phyloP scores from a whole-genome alignment of 2,888 invertebrate species.

The Nasonovia ribisnigri region DNA sequence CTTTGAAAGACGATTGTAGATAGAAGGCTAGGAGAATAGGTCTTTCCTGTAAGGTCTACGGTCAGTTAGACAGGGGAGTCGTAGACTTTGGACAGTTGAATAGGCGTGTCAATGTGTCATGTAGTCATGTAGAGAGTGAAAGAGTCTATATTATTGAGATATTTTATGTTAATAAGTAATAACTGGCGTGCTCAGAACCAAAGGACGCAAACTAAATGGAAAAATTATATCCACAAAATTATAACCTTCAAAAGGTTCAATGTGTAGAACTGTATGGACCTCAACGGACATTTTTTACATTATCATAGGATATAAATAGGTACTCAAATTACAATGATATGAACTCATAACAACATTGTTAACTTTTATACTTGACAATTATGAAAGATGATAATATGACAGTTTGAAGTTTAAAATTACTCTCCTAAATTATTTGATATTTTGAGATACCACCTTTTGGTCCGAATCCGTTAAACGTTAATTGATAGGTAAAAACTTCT shows the following conservation, averaged over 20 bases:
- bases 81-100: no score
- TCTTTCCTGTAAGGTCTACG: no score
- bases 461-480: neutral
- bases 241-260: neutral
- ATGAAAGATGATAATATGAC: neutral
- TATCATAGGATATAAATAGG: neutral
- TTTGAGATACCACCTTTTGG: neutral
- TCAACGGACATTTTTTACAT: neutral
- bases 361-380: neutral
- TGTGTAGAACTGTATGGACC: neutral
- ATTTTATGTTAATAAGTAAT: neutral
- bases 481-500: neutral
- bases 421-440: neutral
- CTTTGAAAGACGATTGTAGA: no score
- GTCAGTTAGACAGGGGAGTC: no score
- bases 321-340: neutral
- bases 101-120: no score
- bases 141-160: neutral
- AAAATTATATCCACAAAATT: neutral
- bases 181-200: neutral
- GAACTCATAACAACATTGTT: neutral
- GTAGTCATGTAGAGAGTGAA: no score
- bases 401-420: neutral
- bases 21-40: no score
- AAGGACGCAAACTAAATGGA: neutral